Evolutionary conservation across 2,888 invertebrate genomes (phyloP), one percentile per base, ranked within the genome.

Genomic region (Ligdia adustata): DNA sequence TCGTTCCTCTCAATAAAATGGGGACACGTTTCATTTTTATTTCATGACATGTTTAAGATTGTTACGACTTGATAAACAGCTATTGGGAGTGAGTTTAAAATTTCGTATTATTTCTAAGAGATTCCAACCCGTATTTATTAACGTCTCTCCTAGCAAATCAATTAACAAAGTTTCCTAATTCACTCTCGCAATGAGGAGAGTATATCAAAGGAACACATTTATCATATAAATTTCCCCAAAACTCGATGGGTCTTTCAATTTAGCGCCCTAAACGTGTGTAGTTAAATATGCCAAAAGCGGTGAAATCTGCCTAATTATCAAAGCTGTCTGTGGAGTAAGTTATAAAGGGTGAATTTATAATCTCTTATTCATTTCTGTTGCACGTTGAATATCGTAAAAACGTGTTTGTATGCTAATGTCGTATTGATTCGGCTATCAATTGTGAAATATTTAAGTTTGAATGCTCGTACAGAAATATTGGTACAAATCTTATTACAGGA

Each of bases 401-500:
- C 47, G 56, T 56, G 60, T 70, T 66, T 66, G 55, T 51, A 68
- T 68, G 64, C 62, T 63, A 67, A 66, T 66, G 52, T 49, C 56
- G 49, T 59, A 64, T 66, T 66, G 69, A 67, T 66, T 66, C 46
- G 39, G 47, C 51, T 56, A 60, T 55, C 58, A 63, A 66, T 62
- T 57, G 53, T 56, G 50, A 57, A 43, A 11, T 27, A 11, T 27
- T 58, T n/a, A n/a, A n/a, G n/a, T n/a, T 52, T 43, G 50, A 34
- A 9, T 49, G 47, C n/a, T 7, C 22, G 22, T 60, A 58, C 54
- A 45, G 50, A 56, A 57, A 56, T 55, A 59, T 56, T 50, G 52
- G 79, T 79, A 83, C 79, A 86, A 87, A 86, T 88, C 80, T 78
- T 74, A 80, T 88, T 89, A 79, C 75, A 69, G 65, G 72, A 85